These are phyloP conservation scores for Pteronura brasiliensis DNA, from an alignment of 2,113 vertebrate genomes.

Conservation along the genomic window DNA sequence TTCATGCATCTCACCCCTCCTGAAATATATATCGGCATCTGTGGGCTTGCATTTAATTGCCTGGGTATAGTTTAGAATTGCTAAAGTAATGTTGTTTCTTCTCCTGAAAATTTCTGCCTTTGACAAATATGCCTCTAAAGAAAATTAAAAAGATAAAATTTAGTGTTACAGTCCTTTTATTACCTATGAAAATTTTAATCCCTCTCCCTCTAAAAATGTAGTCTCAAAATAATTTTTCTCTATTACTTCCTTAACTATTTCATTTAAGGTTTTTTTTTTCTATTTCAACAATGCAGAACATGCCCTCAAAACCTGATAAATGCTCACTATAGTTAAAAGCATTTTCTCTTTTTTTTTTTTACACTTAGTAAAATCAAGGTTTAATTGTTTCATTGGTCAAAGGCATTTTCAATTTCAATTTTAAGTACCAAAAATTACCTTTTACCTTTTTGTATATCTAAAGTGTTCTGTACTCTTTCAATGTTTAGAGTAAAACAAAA, in stretches of 20 bases:
- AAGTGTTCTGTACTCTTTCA: neutral
- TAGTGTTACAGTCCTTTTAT: neutral
- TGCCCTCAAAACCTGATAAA: neutral
- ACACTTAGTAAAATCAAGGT: too few species aligned
- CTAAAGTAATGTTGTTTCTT: slow-evolving; percentile 75
- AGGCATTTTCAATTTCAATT: neutral
- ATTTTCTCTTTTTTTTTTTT: neutral
- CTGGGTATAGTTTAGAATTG: slow-evolving; percentile 83
- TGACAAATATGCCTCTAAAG: slow-evolving; percentile 84
- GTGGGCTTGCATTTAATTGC: slow-evolving; percentile 82
- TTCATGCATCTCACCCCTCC: slow-evolving; percentile 82
- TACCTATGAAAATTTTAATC: neutral
- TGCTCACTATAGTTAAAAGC: neutral
- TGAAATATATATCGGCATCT: slow-evolving; percentile 84
- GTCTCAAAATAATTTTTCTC: neutral
- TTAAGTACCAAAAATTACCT: slow-evolving; percentile 42
- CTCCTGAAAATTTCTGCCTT: slow-evolving; percentile 85
- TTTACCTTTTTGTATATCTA: neutral
- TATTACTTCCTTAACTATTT: slow-evolving; percentile 2
- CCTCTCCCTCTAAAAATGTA: neutral
- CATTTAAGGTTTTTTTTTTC: neutral
- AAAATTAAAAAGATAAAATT: slow-evolving; percentile 31
- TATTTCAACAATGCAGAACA: neutral
- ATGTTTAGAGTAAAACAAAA: neutral
- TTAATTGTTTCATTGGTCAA: too few species aligned